phyloP scores from a whole-genome alignment of 2,113 vertebrate genomes.

The Martes martes region DNA sequence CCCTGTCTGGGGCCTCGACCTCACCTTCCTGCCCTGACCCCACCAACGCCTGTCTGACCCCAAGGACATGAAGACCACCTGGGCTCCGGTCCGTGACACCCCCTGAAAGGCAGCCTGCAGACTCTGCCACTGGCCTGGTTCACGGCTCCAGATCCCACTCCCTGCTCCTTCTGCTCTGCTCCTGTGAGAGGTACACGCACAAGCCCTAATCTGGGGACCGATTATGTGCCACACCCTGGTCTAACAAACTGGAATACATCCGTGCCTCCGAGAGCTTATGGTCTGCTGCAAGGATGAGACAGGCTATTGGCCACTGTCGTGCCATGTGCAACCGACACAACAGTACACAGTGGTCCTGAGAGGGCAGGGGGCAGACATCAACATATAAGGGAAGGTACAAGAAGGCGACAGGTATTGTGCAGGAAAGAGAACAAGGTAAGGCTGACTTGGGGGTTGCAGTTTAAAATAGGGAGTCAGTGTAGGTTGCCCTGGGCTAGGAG shows the following conservation, averaged over 20 bases:
- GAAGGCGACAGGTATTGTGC: not conserved
- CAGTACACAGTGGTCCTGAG: not conserved
- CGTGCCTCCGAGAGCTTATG: not conserved
- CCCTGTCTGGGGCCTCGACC: fast-evolving
- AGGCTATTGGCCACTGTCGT: fast-evolving
- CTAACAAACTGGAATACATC: not conserved
- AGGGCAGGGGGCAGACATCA: fast-evolving
- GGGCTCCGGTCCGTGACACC: not conserved
- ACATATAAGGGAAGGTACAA: fast-evolving
- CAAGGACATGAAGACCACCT: fast-evolving
- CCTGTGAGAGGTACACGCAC: not conserved
- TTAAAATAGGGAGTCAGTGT: not conserved
- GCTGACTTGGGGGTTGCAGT: too few species aligned
- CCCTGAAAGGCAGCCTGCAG: not conserved
- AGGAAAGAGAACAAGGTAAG: not conserved
- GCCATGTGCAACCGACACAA: not conserved
- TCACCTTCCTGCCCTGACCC: fast-evolving
- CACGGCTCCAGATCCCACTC: fast-evolving
- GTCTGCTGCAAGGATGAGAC: not conserved
- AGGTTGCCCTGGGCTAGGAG: not conserved
- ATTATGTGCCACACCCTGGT: fast-evolving
- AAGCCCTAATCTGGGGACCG: not conserved
- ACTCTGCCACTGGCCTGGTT: not conserved
- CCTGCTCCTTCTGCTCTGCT: not conserved
- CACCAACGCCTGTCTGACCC: not conserved